These are phyloP conservation scores for Salticus scenicus DNA, from an alignment of 2,888 invertebrate genomes.

Conservation along the genomic window DNA sequence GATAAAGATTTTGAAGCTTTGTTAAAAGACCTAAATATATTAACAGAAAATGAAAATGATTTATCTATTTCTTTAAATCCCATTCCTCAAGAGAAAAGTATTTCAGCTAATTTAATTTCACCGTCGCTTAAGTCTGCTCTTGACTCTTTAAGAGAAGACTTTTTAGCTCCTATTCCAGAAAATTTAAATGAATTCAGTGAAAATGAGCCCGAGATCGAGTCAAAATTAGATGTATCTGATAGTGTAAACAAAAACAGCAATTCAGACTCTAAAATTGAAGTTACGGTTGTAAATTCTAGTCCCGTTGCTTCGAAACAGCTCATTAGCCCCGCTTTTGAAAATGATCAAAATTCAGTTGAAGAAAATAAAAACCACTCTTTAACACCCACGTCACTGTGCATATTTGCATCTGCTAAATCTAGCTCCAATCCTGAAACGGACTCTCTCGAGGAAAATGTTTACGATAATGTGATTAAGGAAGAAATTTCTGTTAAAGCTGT, in stretches of 20 bases:
- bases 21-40: constrained; percentile 38
- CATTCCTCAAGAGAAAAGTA: background rate
- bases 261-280: background rate
- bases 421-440: constrained; percentile 22
- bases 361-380: constrained; percentile 1
- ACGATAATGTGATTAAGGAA: constrained; percentile 31
- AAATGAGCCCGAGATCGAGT: background rate
- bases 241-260: background rate
- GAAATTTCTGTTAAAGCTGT: constrained; percentile 33
- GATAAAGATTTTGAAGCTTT: constrained; percentile 53
- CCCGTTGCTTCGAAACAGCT: background rate
- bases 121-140: constrained; percentile 26
- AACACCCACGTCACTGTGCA: constrained; percentile 31
- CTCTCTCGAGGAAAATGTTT: constrained; percentile 43
- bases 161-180: constrained; percentile 50
- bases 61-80: background rate
- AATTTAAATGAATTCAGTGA: constrained; percentile 23
- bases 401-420: constrained; percentile 30
- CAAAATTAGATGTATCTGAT: background rate
- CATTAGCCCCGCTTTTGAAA: background rate
- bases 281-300: background rate
- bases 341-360: constrained; percentile 3
- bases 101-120: constrained; percentile 16
- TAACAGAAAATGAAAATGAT: constrained; percentile 20
- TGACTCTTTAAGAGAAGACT: constrained; percentile 41